These are phyloP conservation scores for Steatornis caripensis DNA, from an alignment of 2,113 vertebrate genomes.

Conservation along the genomic window DNA sequence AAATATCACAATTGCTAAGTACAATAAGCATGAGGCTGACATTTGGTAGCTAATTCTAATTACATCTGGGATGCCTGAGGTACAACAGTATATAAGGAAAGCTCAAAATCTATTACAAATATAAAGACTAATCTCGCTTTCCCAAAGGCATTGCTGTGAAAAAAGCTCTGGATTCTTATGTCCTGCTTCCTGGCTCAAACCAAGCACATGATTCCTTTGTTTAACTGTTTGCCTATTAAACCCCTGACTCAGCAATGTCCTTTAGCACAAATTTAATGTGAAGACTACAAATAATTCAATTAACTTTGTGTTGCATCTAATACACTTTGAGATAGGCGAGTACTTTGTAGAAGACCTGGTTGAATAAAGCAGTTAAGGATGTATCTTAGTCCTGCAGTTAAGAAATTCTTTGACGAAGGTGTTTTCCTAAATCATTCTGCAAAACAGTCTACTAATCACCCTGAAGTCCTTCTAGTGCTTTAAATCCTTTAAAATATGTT, in stretches of 20 bases:
- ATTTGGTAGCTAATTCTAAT: slow-evolving; percentile 54
- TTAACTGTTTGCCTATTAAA: slow-evolving; percentile 33
- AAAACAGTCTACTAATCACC: not conserved
- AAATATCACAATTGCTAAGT: slow-evolving; percentile 19
- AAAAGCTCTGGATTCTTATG: not conserved
- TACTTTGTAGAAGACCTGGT: not conserved
- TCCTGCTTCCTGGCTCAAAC: not conserved
- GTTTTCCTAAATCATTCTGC: not conserved
- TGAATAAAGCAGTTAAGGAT: not conserved
- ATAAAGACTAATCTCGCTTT: slow-evolving; percentile 46
- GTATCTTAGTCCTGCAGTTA: not conserved
- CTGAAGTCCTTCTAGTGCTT: not conserved
- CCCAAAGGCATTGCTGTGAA: slow-evolving; percentile 14
- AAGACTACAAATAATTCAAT: slow-evolving; percentile 9
- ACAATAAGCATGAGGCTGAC: not conserved
- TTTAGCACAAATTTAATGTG: not conserved
- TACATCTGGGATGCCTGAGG: slow-evolving; percentile 16
- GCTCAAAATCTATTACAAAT: slow-evolving; percentile 33
- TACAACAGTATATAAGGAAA: not conserved
- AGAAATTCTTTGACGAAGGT: not conserved
- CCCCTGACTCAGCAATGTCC: slow-evolving; percentile 39
- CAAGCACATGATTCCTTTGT: not conserved
- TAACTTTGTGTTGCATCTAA: not conserved
- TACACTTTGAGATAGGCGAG: not conserved
- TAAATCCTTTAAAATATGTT: not conserved